Base-by-base conservation (phyloP, 1,140 invertebrate species). In the Lysiphlebus fabarum region DNA sequence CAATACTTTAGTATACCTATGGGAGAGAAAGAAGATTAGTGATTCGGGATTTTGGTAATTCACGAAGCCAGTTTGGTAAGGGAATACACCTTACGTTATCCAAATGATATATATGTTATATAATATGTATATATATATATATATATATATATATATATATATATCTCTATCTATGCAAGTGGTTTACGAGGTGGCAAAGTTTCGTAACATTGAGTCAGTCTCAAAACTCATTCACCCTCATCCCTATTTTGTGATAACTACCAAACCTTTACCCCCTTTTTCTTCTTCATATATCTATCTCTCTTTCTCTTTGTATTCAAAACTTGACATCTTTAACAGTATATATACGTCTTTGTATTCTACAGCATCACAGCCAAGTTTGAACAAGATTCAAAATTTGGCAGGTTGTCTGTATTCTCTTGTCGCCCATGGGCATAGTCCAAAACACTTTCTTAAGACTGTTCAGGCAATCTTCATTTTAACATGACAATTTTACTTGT, bases 41-140 rank as follows among this genome's bases (percentile, higher is more conserved):
- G 65, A 64, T 53, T 6, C 43, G 61, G 58, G 65, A 63, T 58
- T 67, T 45, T 53, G 59, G 47, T 62, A 65, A 70, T 70, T 70
- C 65, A 58, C 55, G 59, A 58, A 66, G 47, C 53, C 51, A 40
- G 7, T 5, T 11, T 40, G 38, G 34, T 17, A 49, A 34, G 26
- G 8, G 26, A 8, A 36, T 17, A 36, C 17, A 5, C 34, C 17
- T 8, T 33, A 33, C 33, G 17, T 33, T 33, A 49, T 49, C 26
- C 26, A 7, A 38, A 12, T 38, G 7, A 51, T 51, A 51, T 51
- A 38, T n/a, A n/a, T n/a, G n/a, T n/a, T n/a, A n/a, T n/a, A n/a
- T n/a, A n/a, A n/a, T n/a, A n/a, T n/a, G n/a, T n/a, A n/a, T n/a
- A n/a, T n/a, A n/a, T n/a, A n/a, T n/a, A n/a, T n/a, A n/a, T n/a